Percentiles rank a stretch among this genome's conserved stretches.
Conservation (phyloP, 2,797 vertebrate genomes). For the Myiothlypis chrysogaster region DNA sequence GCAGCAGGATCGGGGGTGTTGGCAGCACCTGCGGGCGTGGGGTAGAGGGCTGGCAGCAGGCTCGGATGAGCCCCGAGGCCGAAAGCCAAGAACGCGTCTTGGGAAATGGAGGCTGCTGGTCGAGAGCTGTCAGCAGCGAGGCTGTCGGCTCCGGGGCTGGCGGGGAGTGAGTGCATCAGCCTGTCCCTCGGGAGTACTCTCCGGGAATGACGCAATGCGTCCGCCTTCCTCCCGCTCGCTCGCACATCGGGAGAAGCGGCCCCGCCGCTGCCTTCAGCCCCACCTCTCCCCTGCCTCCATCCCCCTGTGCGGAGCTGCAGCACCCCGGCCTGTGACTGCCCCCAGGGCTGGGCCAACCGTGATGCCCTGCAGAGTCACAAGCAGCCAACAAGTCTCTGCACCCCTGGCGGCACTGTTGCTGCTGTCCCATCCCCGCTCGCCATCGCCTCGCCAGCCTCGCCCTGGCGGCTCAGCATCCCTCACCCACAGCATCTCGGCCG, state of each 20-base stretch:
- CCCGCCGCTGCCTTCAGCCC: not conserved
- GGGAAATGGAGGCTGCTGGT: not conserved
- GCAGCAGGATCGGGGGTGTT: not conserved
- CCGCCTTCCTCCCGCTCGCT: not conserved
- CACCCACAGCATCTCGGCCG: rapidly evolving
- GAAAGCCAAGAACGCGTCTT: not conserved
- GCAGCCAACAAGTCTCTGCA: not conserved
- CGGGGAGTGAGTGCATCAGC: not conserved
- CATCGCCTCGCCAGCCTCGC: not conserved
- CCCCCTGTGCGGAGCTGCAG: not conserved
- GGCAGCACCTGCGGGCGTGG: not conserved
- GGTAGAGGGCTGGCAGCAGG: not conserved
- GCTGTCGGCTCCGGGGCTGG: not conserved
- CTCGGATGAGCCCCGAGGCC: not conserved
- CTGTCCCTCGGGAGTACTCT: not conserved
- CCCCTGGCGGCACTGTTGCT: not conserved
- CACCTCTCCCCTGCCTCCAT: not conserved
- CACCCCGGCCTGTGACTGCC: not conserved
- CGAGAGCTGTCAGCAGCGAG: not conserved
- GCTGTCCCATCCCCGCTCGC: not conserved
- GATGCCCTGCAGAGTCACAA: not conserved
- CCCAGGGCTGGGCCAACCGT: not conserved
- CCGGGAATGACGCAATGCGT: not conserved
- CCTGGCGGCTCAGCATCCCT: not conserved
- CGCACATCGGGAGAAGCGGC: not conserved